Base-by-base conservation (phyloP, 2,113 vertebrate genomes). In the Collichthys lucidus region DNA sequence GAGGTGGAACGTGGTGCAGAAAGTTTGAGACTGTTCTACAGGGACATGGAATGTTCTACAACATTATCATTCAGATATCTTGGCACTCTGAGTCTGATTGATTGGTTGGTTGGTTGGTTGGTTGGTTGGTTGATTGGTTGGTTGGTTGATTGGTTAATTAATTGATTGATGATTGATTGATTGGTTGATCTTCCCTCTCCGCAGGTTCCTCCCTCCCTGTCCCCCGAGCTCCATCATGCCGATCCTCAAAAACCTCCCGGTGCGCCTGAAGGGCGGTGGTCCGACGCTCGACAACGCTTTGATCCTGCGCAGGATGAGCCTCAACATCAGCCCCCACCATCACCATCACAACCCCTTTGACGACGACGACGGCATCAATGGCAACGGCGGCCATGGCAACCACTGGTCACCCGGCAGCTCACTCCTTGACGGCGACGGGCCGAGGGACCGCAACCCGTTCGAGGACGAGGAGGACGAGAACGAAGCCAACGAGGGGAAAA, bases 381-480 rank as follows among this genome's bases (percentile, higher is more conserved):
- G 61, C 49, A 55, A 82, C 19, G 79, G 85, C 0, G 79, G 75
- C 47, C 86, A 85, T n/a, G 82, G 84, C 35, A 66, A 88, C 56
- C 88, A 89, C 46, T 96, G 95, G 94, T 88, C 93, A 1, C 90
- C 88, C 1, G 91, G 84, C 64, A 85, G 88, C 78, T 95, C 93
- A 0, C 91, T 95, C 8, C 88, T 95, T 55, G 94, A 94, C 12
- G 94, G 92, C 2, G 88, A 83, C 0, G 79, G 89, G 1, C 90
- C 87, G 1, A 79, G 95, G 0, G 96, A 96, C 83, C 93, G 94
- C 46, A 96, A 96, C 86, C 94, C 95, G 0, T 96, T 95, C 0
- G 94, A 94, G 63, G 95, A 95, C 1, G 95, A 95, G 76, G 95
- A 95, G 79, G 95, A 94, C 3, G 95, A 96, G 84, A 93, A 95